phyloP scores from a whole-genome alignment of 2,113 vertebrate genomes.

The Bombycilla garrulus region DNA sequence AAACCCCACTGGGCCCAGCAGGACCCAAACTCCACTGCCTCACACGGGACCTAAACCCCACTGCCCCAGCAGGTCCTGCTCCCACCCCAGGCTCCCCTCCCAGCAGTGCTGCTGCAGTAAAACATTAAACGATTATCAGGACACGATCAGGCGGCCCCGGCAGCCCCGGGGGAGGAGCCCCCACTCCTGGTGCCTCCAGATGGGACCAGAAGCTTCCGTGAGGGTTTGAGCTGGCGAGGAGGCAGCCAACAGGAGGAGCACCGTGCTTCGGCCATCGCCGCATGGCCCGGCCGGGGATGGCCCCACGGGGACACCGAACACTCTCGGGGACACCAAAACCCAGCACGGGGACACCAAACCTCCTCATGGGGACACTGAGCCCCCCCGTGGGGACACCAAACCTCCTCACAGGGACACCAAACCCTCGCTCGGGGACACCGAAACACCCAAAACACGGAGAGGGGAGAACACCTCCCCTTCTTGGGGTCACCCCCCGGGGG shows the following conservation, averaged over 20 bases:
- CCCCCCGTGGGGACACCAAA: too few relatives aligned
- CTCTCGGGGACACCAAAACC: too few relatives aligned
- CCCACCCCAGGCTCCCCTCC: rapidly evolving
- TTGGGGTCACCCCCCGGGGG: neutral
- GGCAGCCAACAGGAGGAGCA: neutral
- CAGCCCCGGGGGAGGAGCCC: neutral
- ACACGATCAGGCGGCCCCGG: neutral
- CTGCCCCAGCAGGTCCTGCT: neutral
- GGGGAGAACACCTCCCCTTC: too few relatives aligned
- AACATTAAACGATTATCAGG: rapidly evolving
- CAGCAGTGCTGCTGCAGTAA: rapidly evolving
- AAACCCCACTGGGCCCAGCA: rapidly evolving
- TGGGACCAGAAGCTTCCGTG: neutral
- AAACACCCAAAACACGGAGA: neutral
- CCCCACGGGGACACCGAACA: neutral
- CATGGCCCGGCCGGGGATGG: rapidly evolving
- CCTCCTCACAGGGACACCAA: too few relatives aligned
- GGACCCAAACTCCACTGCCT: neutral
- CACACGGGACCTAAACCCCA: neutral
- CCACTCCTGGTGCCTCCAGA: neutral
- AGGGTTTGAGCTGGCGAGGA: neutral
- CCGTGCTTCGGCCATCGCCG: rapidly evolving
- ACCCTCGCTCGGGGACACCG: too few relatives aligned
- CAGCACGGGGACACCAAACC: too few relatives aligned
- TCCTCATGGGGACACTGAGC: too few relatives aligned